A percentile compares a stretch with the other conserved stretches of the same genome.
These are phyloP conservation scores for Scrobipalpa atriplicella DNA, from an alignment of 2,888 invertebrate species.

Conservation along the genomic window DNA sequence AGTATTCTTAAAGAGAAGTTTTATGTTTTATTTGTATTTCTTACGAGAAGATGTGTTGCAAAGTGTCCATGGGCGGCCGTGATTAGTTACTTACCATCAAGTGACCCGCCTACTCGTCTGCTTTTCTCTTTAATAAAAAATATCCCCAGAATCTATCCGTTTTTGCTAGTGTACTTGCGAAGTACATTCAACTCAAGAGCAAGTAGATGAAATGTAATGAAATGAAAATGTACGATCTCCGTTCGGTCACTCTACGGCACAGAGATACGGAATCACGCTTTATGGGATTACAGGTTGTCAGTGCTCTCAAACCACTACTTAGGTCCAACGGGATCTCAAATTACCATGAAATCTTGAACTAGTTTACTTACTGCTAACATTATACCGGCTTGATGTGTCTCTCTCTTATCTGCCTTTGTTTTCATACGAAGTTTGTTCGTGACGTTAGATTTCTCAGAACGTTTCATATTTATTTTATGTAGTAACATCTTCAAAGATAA, in stretches of 20 bases:
- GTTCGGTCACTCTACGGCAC: conserved; percentile 35
- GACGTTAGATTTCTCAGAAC: neutral
- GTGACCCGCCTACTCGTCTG: no score
- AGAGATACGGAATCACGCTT: conserved; percentile 41
- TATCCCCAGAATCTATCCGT: no score
- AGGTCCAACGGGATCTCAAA: conserved; percentile 39
- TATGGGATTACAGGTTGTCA: conserved; percentile 44
- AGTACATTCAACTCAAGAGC: conserved; percentile 19
- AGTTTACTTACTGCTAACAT: conserved; percentile 20
- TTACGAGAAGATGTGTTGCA: neutral
- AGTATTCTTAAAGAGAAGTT: no score
- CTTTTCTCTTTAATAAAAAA: no score
- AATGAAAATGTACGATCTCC: conserved; percentile 33
- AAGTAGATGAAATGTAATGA: no score
- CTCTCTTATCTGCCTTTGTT: neutral
- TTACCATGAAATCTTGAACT: conserved; percentile 37
- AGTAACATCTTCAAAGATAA: neutral
- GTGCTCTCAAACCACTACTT: conserved; percentile 39
- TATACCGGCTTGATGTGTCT: conserved; percentile 1
- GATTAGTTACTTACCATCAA: no score
- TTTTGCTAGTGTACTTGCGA: conserved; percentile 5
- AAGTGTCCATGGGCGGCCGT: no score
- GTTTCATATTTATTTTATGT: neutral
- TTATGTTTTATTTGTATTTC: no score
- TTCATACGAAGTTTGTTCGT: neutral